Evolutionary conservation across 2,888 invertebrate species (phyloP).

Genomic region (Scelioninae gen. 1): DNA sequence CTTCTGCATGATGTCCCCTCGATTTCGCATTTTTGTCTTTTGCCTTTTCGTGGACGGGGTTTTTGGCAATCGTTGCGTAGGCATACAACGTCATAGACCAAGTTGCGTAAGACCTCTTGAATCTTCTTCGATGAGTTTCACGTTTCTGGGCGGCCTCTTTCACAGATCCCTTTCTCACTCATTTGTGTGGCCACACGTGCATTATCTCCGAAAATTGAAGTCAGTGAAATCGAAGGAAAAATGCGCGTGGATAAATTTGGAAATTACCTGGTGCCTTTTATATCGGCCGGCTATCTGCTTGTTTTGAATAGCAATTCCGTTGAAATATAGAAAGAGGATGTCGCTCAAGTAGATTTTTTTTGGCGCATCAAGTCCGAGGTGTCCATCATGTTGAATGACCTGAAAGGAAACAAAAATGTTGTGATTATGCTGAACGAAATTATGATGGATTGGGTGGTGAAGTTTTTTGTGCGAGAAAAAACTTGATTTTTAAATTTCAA

Average conservation of each 20-base stretch:
- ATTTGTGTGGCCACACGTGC: constrained; percentile 42
- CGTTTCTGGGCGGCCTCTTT: constrained; percentile 61
- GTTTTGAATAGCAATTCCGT: constrained; percentile 41
- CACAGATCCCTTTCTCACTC: constrained; percentile 30
- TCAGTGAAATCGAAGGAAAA: constrained; percentile 50
- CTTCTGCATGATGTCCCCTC: no score
- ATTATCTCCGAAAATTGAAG: constrained; percentile 45
- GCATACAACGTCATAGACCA: constrained; percentile 56
- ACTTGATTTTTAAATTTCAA: constrained; percentile 13
- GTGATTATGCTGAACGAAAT: constrained; percentile 56
- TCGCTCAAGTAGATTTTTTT: constrained; percentile 17
- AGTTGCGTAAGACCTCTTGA: constrained; percentile 61
- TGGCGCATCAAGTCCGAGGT: neutral
- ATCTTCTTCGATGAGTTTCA: constrained; percentile 63
- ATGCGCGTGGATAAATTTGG: constrained; percentile 33
- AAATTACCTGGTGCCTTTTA: constrained; percentile 47
- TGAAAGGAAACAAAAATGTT: constrained; percentile 55
- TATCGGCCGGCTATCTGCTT: constrained; percentile 39
- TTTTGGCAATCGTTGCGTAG: no score
- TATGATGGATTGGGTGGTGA: constrained; percentile 50
- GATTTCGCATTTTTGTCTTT: no score
- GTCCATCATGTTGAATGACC: constrained; percentile 50
- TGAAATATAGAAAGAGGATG: constrained; percentile 46
- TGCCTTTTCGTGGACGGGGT: no score
- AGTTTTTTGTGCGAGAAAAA: constrained; percentile 8